Evolutionary conservation across 23 tunicate genomes (phyloP).

Genomic region (Corella eumyota): DNA sequence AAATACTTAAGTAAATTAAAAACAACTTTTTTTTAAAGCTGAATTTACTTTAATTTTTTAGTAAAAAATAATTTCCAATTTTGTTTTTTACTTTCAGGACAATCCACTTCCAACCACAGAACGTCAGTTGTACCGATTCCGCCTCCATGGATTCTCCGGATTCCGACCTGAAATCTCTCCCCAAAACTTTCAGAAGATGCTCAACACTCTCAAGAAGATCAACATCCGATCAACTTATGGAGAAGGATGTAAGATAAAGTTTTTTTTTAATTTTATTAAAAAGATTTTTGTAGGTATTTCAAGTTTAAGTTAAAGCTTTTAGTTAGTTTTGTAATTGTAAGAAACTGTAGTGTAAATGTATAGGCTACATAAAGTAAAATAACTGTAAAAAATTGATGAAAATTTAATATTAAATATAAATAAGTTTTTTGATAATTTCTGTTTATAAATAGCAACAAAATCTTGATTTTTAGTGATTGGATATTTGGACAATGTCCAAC

Average conservation of each 20-base stretch:
- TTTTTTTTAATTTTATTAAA: not conserved
- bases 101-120: slow-evolving; percentile 41
- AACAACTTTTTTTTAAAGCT: too few relatives aligned
- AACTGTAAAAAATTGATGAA: not conserved
- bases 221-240: slow-evolving; percentile 71
- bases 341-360: too few relatives aligned
- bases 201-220: slow-evolving; percentile 38
- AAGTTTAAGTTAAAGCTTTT: too few relatives aligned
- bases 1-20: too few relatives aligned
- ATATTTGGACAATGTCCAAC: slow-evolving; percentile 42
- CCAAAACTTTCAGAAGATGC: slow-evolving; percentile 74
- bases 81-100: too few relatives aligned
- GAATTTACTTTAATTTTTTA: too few relatives aligned
- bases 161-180: slow-evolving; percentile 61
- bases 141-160: slow-evolving; percentile 83
- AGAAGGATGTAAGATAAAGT: slow-evolving; percentile 34
- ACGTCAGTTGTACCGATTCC: slow-evolving; percentile 47
- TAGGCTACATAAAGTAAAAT: not conserved
- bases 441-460: not conserved
- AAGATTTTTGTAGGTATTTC: too few relatives aligned
- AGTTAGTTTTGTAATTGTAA: too few relatives aligned
- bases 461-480: slow-evolving; percentile 23
- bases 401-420: not conserved
- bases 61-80: too few relatives aligned
- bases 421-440: not conserved